phyloP scores from a whole-genome alignment of 2,113 vertebrate genomes.

The Bubalus kerabau region DNA sequence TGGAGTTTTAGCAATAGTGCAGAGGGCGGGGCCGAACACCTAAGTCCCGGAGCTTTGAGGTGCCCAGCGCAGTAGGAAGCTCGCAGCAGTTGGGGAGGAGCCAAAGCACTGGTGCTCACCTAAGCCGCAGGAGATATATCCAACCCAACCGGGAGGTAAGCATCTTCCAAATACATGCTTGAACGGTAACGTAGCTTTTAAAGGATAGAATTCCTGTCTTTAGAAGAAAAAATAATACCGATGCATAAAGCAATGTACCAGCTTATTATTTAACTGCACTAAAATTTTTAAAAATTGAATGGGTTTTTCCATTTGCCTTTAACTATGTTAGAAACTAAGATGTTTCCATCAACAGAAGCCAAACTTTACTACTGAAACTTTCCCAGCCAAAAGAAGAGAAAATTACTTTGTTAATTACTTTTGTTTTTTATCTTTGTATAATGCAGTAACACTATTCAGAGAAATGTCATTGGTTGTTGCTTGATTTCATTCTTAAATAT shows the following conservation, averaged over 20 bases:
- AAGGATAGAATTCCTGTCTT: background rate
- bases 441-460: background rate
- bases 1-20: conserved; percentile 40
- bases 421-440: background rate
- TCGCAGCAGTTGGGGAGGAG: conserved; percentile 34
- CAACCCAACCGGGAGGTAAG: conserved; percentile 58
- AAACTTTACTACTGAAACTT: conserved; percentile 47
- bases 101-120: background rate
- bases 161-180: background rate
- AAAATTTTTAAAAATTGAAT: background rate
- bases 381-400: background rate
- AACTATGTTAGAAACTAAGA: conserved; percentile 12
- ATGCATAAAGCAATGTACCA: background rate
- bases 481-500: background rate
- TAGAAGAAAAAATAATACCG: background rate
- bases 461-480: background rate
- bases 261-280: conserved; percentile 29
- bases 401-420: background rate
- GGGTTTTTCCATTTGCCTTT: conserved; percentile 31
- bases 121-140: background rate
- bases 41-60: background rate
- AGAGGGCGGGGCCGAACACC: conserved; percentile 46
- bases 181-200: background rate
- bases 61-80: background rate
- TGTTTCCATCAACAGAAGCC: background rate